Evolutionary conservation across 2,797 vertebrate species (phyloP), one percentile per base, ranked within the genome.

Genomic region (Sebastes taczanowskii): DNA sequence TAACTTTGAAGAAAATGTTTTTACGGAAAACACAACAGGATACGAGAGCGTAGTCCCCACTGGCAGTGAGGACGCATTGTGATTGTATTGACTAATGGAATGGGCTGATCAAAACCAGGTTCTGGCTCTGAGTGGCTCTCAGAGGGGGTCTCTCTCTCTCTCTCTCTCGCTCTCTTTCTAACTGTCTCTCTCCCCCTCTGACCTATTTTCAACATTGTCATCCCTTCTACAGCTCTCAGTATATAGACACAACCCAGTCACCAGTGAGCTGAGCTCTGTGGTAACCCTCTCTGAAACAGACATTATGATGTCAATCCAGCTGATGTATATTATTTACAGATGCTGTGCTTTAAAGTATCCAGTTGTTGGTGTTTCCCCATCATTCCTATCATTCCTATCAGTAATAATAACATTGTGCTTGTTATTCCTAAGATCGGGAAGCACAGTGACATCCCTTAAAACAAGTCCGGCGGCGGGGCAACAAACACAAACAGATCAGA

Each of bases 61-160:
- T 80, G 83, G 34, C 73, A 72, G 42, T 35, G 6, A 81, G 64
- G 30, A 53, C 61, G 66, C 61, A 65, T 80, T 71, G 88, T 84
- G 65, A 73, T 81, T 78, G 49, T 30, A 70, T 10, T 2, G 63
- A 86, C 78, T 80, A 68, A 80, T 71, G 76, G 84, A 88, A 86
- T 80, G 71, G 14, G 49, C 69, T 73, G 88, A 90, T 91, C 74
- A 84, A 38, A 86, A 86, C 67, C 92, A 92, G 89, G 72, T 77
- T 73, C 46, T 74, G 78, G 62, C 81, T 80, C 66, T 73, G 52
- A 35, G 65, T 27, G 68, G n/a, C 20, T 80, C 85, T 83, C 67
- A 53, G 82, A 78, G 81, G 84, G 74, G 81, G 79, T 42, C 38
- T 42, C 38, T 42, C 6, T 42, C 38, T 42, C 38, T 42, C 6